A percentile compares a stretch with the other conserved stretches of the same genome.
Conservation (phyloP, 2,797 vertebrate genomes). For the Rhincodon typus region DNA sequence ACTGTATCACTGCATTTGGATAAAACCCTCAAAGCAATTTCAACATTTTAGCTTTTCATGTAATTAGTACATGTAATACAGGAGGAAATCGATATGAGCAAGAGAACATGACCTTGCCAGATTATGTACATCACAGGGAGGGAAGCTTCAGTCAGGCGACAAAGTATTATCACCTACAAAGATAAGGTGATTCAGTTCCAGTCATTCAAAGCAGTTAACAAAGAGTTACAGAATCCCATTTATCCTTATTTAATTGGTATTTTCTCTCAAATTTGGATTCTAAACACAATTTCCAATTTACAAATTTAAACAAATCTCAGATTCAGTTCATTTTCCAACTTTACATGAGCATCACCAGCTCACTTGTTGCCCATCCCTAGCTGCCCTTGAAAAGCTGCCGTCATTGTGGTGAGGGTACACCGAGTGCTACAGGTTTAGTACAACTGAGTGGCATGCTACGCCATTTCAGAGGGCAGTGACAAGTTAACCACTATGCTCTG, state of each 20-base stretch:
- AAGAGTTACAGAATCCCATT: neutral
- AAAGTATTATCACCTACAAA: neutral
- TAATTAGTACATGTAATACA: neutral
- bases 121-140: neutral
- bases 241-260: neutral
- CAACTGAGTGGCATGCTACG: no score
- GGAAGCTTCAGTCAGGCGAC: neutral
- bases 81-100: neutral
- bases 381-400: no score
- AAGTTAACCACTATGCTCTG: no score
- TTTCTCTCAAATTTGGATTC: neutral
- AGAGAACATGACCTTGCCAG: neutral
- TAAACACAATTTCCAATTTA: neutral
- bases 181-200: neutral
- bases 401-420: no score
- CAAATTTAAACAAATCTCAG: neutral
- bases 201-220: neutral
- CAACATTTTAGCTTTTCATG: neutral
- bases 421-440: no score
- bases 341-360: no score
- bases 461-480: no score
- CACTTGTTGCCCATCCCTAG: no score
- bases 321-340: neutral
- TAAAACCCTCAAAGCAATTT: neutral
- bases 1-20: no score